Conservation (phyloP, 2,113 vertebrate genomes). For the Podarcis muralis region DNA sequence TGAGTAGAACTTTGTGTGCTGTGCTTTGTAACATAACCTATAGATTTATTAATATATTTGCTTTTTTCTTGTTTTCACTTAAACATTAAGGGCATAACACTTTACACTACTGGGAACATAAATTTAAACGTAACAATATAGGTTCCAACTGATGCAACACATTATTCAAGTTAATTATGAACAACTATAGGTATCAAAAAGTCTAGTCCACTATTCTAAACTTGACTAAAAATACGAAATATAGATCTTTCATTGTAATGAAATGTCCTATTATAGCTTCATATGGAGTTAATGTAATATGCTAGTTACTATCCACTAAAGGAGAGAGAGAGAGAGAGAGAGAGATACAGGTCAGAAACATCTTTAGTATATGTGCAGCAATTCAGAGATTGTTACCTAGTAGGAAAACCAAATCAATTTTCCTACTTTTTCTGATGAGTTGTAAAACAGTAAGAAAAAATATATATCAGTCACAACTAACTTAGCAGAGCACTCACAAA, state of each 20-base stretch:
- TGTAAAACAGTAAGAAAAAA: background rate
- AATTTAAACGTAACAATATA: slow-evolving; percentile 21
- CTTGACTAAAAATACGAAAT: background rate
- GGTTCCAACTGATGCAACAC: background rate
- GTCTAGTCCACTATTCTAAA: background rate
- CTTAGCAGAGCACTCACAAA: background rate
- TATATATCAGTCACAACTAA: background rate
- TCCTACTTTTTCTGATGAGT: background rate
- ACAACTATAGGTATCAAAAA: background rate
- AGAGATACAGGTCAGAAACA: background rate
- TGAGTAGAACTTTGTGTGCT: background rate
- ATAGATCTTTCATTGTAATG: background rate
- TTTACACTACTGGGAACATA: slow-evolving; percentile 33
- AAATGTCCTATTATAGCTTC: background rate
- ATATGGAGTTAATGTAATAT: background rate
- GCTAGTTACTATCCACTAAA: background rate
- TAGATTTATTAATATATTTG: slow-evolving; percentile 41
- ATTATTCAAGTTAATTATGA: slow-evolving; percentile 16
- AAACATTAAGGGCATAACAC: slow-evolving; percentile 35
- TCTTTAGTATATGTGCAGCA: background rate
- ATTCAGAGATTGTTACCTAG: background rate
- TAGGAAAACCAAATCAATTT: background rate
- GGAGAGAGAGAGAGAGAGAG: background rate
- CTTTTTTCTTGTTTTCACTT: slow-evolving; percentile 37
- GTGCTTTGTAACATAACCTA: background rate